Evolutionary conservation across 2,113 vertebrate genomes (phyloP).

Genomic region (Cavia porcellus): DNA sequence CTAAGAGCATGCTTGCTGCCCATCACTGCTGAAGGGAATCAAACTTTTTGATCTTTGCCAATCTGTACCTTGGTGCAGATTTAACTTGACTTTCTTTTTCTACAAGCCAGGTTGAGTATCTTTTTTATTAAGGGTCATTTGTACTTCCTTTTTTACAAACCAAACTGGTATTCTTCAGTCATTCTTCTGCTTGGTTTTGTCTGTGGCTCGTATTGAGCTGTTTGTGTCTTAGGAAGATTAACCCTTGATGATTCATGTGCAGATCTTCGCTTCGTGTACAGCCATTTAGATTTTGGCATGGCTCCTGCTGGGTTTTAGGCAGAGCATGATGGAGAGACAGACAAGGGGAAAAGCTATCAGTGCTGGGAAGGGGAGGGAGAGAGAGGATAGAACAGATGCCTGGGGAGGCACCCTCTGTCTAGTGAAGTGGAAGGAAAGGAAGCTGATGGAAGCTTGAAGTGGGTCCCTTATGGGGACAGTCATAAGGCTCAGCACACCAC

Average conservation of each 20-base stretch:
- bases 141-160: not conserved
- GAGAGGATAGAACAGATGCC: not conserved
- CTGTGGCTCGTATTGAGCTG: not conserved
- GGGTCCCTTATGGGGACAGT: not conserved
- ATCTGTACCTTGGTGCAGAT: constrained; percentile 45
- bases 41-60: constrained; percentile 52
- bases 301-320: not conserved
- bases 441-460: not conserved
- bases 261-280: not conserved
- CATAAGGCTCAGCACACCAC: not conserved
- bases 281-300: not conserved
- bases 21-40: not conserved
- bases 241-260: not conserved
- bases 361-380: not conserved
- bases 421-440: not conserved
- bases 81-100: constrained; percentile 45
- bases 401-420: not conserved
- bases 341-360: not conserved
- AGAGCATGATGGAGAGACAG: not conserved
- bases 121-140: not conserved
- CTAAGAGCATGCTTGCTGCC: not conserved
- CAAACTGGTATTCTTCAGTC: not conserved
- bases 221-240: not conserved
- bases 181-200: not conserved
- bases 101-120: constrained; percentile 30